A percentile compares a stretch with the other conserved stretches of the same genome.
Evolutionary conservation across 2,113 vertebrate species (phyloP).

Genomic region (Rhegmatorhina hoffmannsi): DNA sequence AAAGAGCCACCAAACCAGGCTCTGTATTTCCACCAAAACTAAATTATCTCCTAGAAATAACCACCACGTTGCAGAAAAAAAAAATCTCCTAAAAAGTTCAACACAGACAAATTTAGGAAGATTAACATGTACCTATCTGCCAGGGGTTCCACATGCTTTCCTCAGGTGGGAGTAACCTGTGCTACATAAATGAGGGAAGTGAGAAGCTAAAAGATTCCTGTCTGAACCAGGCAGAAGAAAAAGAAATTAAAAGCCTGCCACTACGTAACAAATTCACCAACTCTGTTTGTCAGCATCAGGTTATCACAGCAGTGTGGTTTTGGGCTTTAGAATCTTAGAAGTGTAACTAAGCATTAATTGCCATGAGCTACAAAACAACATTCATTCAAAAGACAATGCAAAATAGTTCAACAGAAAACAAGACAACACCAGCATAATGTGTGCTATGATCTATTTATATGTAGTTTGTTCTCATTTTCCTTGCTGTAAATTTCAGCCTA

Average conservation of each 20-base stretch:
- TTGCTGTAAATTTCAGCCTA: not conserved
- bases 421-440: not conserved
- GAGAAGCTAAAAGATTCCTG: not conserved
- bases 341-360: not conserved
- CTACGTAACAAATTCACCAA: not conserved
- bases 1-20: not conserved
- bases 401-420: not conserved
- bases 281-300: not conserved
- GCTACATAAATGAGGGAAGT: not conserved
- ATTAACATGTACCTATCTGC: rapidly evolving
- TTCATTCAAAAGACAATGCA: not conserved
- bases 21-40: rapidly evolving
- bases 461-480: not conserved
- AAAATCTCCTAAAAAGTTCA: not conserved
- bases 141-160: not conserved
- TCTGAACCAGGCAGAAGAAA: not conserved
- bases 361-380: not conserved
- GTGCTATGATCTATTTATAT: not conserved
- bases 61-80: not conserved
- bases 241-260: not conserved
- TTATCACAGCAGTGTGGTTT: not conserved
- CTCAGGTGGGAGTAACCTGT: not conserved
- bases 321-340: rapidly evolving
- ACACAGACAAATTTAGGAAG: not conserved
- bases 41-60: not conserved